phyloP scores from a whole-genome alignment of 1,140 invertebrate species.

The Phthorimaea operculella region DNA sequence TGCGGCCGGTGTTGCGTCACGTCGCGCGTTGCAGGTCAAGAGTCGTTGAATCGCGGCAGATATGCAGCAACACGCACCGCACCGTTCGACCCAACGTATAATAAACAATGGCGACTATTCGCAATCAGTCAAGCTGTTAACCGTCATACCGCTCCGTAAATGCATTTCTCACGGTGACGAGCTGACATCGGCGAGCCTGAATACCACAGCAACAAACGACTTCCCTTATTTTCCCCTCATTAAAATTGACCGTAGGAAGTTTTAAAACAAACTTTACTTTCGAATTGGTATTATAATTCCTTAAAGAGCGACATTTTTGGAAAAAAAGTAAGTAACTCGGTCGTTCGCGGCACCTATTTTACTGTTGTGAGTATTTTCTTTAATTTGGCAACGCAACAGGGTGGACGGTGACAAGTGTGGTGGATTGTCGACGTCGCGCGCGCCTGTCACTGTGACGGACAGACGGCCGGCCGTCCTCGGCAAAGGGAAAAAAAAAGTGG shows the following conservation, averaged over 20 bases:
- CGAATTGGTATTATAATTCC: slow-evolving; percentile 13
- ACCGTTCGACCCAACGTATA: slow-evolving; percentile 15
- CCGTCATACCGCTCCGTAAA: slow-evolving; percentile 23
- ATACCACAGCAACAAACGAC: slow-evolving; percentile 28
- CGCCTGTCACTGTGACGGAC: slow-evolving; percentile 45
- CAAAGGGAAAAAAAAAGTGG: slow-evolving; percentile 37
- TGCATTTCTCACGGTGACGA: slow-evolving; percentile 28
- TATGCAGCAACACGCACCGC: slow-evolving; percentile 20
- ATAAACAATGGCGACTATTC: slow-evolving; percentile 21
- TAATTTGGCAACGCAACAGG: slow-evolving; percentile 49
- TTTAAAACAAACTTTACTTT: slow-evolving; percentile 15
- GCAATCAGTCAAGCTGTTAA: slow-evolving; percentile 28
- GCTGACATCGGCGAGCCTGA: slow-evolving; percentile 31
- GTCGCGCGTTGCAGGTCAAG: not conserved
- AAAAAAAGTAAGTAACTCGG: slow-evolving; percentile 23
- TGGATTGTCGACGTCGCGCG: slow-evolving; percentile 39
- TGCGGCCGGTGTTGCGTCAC: slow-evolving; percentile 24
- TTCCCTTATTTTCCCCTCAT: slow-evolving; percentile 33
- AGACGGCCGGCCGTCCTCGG: slow-evolving; percentile 36
- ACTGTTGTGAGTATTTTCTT: slow-evolving; percentile 42
- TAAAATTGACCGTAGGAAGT: slow-evolving; percentile 30
- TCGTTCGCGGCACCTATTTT: slow-evolving; percentile 35
- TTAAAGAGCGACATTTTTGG: slow-evolving; percentile 19
- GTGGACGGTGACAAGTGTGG: slow-evolving; percentile 48
- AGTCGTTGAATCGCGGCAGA: slow-evolving; percentile 6